Percentiles rank a stretch among this genome's conserved stretches.
phyloP scores from a whole-genome alignment of 2,888 invertebrate species.

The Zhuqinia jingwanae region DNA sequence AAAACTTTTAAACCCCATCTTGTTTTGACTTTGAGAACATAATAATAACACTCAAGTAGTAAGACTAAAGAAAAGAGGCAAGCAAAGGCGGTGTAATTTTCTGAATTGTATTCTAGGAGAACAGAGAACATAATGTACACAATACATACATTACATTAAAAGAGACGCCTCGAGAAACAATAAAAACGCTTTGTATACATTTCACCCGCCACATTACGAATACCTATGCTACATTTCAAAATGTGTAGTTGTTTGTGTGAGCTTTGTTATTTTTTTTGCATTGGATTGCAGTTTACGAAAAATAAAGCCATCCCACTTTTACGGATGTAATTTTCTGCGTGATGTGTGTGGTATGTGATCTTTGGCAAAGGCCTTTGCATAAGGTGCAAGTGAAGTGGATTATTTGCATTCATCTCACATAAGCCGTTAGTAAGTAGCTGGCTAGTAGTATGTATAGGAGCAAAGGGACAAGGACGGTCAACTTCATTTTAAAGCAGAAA shows the following conservation, averaged over 20 bases:
- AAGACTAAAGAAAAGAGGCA: conserved; percentile 14
- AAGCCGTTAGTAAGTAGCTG: not conserved
- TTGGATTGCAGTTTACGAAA: conserved; percentile 20
- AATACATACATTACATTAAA: not conserved
- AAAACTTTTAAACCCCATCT: conserved; percentile 38
- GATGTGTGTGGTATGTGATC: not conserved
- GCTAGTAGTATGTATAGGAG: too few relatives aligned
- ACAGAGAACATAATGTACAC: not conserved
- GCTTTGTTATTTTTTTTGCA: not conserved
- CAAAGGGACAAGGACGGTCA: conserved; percentile 1
- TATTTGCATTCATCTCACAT: conserved; percentile 19
- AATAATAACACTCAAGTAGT: conserved; percentile 17
- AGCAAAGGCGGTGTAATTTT: conserved; percentile 3
- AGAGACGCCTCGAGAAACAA: not conserved
- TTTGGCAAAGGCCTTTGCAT: not conserved
- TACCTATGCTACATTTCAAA: not conserved
- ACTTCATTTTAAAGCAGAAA: not conserved
- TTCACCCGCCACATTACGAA: too few relatives aligned
- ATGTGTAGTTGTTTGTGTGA: not conserved
- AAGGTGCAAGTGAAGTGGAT: not conserved
- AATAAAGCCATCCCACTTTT: not conserved
- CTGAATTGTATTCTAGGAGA: not conserved
- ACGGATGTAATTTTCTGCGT: too few relatives aligned
- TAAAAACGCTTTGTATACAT: not conserved
- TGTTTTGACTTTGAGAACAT: not conserved